phyloP scores from a whole-genome alignment of 2,888 invertebrate species.

The Tipula vernalis region DNA sequence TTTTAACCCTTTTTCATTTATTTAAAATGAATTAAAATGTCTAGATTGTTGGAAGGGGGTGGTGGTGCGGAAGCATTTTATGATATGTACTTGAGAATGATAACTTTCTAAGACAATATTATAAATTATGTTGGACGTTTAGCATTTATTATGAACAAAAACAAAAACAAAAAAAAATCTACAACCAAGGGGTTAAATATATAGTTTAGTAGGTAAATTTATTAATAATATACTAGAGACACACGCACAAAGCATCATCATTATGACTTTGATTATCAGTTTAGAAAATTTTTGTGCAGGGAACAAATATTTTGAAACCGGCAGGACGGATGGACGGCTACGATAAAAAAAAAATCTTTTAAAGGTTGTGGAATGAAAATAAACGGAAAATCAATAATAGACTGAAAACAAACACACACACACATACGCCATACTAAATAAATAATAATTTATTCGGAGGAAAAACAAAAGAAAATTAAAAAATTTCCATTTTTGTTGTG shows the following conservation, averaged over 20 bases:
- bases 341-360: not conserved
- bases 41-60: not conserved
- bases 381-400: not conserved
- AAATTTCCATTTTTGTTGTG: not conserved
- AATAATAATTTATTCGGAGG: not conserved
- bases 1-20: not conserved
- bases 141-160: not conserved
- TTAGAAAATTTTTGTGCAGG: too few relatives aligned
- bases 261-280: not conserved
- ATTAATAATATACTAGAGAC: not conserved
- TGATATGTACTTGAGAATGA: not conserved
- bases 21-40: not conserved
- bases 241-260: not conserved
- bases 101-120: not conserved
- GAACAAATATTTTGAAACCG: too few relatives aligned
- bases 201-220: not conserved
- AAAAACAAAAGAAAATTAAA: not conserved
- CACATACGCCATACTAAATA: not conserved
- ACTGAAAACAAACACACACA: not conserved
- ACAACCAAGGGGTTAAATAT: not conserved
- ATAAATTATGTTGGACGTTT: not conserved
- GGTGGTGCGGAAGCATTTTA: not conserved
- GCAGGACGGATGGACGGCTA: not conserved
- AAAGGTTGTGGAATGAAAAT: not conserved
- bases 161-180: not conserved